Evolutionary conservation across 2,888 invertebrate species (phyloP).

Genomic region (Spisula solida): DNA sequence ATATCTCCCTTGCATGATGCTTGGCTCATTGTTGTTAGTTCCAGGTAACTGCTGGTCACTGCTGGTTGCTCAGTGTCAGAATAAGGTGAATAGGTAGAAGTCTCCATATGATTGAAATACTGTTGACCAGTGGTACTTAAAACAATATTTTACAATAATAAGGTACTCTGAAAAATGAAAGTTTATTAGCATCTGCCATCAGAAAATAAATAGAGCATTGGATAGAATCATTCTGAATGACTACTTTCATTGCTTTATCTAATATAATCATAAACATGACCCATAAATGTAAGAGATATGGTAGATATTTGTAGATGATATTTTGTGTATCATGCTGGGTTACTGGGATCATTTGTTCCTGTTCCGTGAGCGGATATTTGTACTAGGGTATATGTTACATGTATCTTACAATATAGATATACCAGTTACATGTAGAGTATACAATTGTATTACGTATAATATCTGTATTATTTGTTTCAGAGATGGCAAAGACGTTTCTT

Average conservation of each 20-base stretch:
- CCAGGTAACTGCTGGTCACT: too few species aligned
- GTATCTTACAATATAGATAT: slow-evolving; percentile 4
- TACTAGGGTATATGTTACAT: not conserved
- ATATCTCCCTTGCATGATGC: too few species aligned
- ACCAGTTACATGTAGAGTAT: not conserved
- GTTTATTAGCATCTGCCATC: not conserved
- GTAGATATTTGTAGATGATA: not conserved
- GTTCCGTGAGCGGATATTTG: not conserved
- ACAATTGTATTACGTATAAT: not conserved
- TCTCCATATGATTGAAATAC: too few species aligned
- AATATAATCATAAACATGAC: slow-evolving; percentile 7
- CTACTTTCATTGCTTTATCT: not conserved
- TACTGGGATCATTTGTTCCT: not conserved
- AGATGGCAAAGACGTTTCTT: slow-evolving; percentile 99
- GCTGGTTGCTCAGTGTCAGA: too few species aligned
- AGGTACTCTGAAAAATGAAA: not conserved
- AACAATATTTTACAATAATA: too few species aligned
- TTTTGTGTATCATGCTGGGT: not conserved
- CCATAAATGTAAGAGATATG: not conserved
- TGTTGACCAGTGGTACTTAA: too few species aligned
- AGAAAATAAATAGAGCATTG: not conserved
- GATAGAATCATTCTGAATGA: not conserved
- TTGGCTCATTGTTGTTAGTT: too few species aligned
- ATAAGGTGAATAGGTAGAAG: too few species aligned
- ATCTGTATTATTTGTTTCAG: slow-evolving; percentile 89